Evolutionary conservation across 2,113 vertebrate species (phyloP).

Genomic region (Alligator mississippiensis): DNA sequence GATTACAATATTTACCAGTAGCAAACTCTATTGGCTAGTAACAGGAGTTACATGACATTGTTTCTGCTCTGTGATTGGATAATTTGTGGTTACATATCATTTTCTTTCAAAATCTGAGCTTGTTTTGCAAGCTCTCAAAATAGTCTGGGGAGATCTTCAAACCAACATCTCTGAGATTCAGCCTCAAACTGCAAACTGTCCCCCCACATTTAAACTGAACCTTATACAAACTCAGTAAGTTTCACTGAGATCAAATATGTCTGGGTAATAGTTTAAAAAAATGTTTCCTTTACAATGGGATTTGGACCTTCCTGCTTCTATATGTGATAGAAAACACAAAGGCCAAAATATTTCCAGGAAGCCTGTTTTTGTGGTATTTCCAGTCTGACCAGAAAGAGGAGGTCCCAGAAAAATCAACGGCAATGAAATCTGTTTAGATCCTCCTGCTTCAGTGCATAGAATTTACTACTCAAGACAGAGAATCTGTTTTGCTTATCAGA

Average conservation of each 20-base stretch:
- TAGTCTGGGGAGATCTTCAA: constrained; percentile 48
- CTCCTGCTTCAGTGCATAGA: not conserved
- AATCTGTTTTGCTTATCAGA: not conserved
- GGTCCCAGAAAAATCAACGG: not conserved
- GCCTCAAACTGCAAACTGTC: not conserved
- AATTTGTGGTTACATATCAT: constrained; percentile 55
- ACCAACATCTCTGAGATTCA: constrained; percentile 66
- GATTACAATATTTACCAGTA: constrained; percentile 67
- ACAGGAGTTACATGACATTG: constrained; percentile 46
- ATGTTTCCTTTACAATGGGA: not conserved
- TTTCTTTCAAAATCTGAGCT: constrained; percentile 67
- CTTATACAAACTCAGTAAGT: constrained; percentile 61
- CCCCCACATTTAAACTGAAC: constrained; percentile 46
- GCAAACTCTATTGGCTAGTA: constrained; percentile 57
- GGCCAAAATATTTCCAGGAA: not conserved
- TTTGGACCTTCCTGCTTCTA: not conserved
- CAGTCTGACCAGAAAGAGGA: not conserved
- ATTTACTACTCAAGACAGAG: not conserved
- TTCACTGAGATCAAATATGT: constrained; percentile 58
- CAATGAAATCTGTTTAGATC: not conserved
- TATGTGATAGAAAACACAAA: not conserved
- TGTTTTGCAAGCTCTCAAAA: constrained; percentile 55
- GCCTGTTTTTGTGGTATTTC: not conserved
- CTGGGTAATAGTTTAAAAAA: constrained; percentile 25
- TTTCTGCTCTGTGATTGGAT: constrained; percentile 25